Conservation (phyloP, 2,797 vertebrate genomes). For the Petrocephalus schoutedeni region DNA sequence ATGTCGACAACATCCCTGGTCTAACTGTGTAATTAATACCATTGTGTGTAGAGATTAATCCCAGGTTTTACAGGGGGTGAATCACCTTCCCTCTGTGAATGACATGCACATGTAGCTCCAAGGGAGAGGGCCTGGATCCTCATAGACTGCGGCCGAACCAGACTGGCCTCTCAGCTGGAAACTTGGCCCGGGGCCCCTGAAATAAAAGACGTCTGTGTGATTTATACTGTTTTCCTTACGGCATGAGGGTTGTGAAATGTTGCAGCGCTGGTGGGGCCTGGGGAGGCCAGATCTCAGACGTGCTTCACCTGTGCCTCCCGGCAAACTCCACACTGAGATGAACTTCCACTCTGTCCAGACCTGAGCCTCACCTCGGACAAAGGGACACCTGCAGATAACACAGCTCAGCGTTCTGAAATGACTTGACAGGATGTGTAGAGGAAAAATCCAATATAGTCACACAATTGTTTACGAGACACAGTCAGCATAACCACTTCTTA, state of each 20-base stretch:
- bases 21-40: neutral
- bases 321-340: neutral
- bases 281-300: neutral
- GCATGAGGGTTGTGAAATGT: slow-evolving; percentile 45
- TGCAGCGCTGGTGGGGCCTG: neutral
- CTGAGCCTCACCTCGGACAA: neutral
- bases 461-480: neutral
- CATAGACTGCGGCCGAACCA: slow-evolving; percentile 11
- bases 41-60: slow-evolving; percentile 18
- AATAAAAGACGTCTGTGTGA: slow-evolving; percentile 50
- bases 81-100: neutral
- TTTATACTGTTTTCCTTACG: slow-evolving; percentile 47
- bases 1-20: neutral
- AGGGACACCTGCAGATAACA: slow-evolving; percentile 5
- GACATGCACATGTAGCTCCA: neutral
- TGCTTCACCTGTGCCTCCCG: neutral
- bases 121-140: neutral
- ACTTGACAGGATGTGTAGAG: neutral
- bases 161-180: slow-evolving; percentile 48
- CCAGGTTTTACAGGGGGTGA: neutral
- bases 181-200: slow-evolving; percentile 23
- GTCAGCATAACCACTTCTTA: neutral
- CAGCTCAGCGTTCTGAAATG: neutral
- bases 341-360: neutral
- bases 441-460: neutral